These are phyloP conservation scores for Melanchra persicariae DNA, from an alignment of 2,888 invertebrate genomes.

Conservation along the genomic window DNA sequence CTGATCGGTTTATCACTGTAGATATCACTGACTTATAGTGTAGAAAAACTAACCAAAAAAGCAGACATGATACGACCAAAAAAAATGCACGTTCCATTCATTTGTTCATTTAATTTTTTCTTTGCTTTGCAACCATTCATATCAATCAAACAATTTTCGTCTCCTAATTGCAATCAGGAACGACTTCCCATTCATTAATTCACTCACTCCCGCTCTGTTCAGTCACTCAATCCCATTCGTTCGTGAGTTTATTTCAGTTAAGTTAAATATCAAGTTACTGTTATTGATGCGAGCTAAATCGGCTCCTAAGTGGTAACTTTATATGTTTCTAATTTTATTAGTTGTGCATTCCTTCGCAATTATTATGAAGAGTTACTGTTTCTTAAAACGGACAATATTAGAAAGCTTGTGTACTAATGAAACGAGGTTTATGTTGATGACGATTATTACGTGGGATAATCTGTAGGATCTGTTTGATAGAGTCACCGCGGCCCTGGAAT, in stretches of 20 bases:
- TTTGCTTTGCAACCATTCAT: background rate
- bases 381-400: background rate
- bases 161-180: background rate
- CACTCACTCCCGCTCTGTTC: constrained; percentile 7
- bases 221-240: constrained; percentile 18
- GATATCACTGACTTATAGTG: too few relatives aligned
- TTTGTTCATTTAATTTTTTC: too few relatives aligned
- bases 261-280: constrained; percentile 44
- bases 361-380: background rate
- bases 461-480: too few relatives aligned
- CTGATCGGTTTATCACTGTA: too few relatives aligned
- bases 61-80: too few relatives aligned
- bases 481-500: too few relatives aligned
- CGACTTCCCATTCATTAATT: background rate
- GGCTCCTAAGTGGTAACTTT: constrained; percentile 38
- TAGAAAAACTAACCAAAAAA: too few relatives aligned
- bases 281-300: constrained; percentile 46
- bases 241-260: constrained; percentile 42
- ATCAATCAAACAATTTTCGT: background rate
- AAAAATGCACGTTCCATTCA: too few relatives aligned
- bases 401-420: background rate
- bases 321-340: constrained; percentile 17
- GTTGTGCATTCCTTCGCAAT: background rate
- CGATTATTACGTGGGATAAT: too few relatives aligned
- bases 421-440: background rate